Conservation (phyloP, 2,113 vertebrate genomes). For the Pelodiscus sinensis region DNA sequence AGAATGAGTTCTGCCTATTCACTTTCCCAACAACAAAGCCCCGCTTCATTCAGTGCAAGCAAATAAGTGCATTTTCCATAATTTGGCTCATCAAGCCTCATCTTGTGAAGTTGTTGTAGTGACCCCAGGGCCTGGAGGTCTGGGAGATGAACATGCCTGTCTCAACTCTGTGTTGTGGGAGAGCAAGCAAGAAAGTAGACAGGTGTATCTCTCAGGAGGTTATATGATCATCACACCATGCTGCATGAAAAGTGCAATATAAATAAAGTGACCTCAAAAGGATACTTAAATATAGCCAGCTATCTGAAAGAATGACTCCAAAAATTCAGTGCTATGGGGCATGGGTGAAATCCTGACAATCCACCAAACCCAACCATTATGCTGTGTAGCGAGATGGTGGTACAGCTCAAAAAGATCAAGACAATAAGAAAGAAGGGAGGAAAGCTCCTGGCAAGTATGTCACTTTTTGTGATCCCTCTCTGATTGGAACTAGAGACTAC, state of each 20-base stretch:
- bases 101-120: background rate
- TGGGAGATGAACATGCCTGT: background rate
- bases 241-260: background rate
- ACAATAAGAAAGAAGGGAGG: accelerated
- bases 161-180: background rate
- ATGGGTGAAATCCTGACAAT: background rate
- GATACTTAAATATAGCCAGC: background rate
- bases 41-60: background rate
- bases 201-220: background rate
- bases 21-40: background rate
- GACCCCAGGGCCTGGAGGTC: background rate
- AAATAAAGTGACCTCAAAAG: background rate
- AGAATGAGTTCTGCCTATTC: background rate
- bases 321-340: background rate
- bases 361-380: background rate
- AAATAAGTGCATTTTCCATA: background rate
- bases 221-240: background rate
- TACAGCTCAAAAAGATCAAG: background rate
- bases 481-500: background rate
- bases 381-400: background rate
- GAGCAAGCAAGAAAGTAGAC: background rate
- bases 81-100: background rate
- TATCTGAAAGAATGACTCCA: background rate
- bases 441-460: background rate
- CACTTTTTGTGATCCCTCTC: background rate